These are phyloP conservation scores for Vollenhovia emeryi DNA, from an alignment of 1,140 invertebrate genomes.

Conservation along the genomic window DNA sequence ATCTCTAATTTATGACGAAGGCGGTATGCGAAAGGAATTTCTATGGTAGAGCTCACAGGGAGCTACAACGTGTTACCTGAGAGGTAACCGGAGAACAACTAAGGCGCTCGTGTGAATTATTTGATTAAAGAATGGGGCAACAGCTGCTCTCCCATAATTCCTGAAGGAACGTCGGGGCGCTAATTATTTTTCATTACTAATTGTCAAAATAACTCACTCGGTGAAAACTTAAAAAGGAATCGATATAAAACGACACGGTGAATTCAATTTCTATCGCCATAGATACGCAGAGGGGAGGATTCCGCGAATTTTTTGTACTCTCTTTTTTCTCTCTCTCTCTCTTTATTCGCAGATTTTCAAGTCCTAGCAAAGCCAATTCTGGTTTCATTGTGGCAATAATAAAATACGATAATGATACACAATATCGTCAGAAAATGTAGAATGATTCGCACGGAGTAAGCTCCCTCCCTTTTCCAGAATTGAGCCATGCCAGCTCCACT, in stretches of 20 bases:
- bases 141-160: slow-evolving; percentile 15
- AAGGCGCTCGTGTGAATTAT: slow-evolving; percentile 41
- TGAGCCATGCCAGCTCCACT: slow-evolving; percentile 11
- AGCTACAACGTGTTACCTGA: slow-evolving; percentile 43
- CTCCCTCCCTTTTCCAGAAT: slow-evolving; percentile 10
- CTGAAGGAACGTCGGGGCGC: slow-evolving; percentile 8
- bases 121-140: slow-evolving; percentile 40
- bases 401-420: slow-evolving; percentile 21
- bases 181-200: slow-evolving; percentile 49
- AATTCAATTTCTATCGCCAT: not conserved
- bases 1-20: slow-evolving; percentile 57
- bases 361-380: not conserved
- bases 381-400: not conserved
- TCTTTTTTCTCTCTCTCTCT: no score
- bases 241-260: not conserved
- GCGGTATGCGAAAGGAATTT: slow-evolving; percentile 47
- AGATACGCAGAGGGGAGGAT: not conserved
- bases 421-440: not conserved
- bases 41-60: slow-evolving; percentile 17
- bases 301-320: not conserved
- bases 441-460: not conserved
- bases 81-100: slow-evolving; percentile 32
- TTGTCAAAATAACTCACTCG: slow-evolving; percentile 10
- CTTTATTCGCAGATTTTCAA: not conserved
- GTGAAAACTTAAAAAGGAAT: not conserved